Conservation (phyloP, 2,113 vertebrate genomes). For the Meleagris gallopavo region DNA sequence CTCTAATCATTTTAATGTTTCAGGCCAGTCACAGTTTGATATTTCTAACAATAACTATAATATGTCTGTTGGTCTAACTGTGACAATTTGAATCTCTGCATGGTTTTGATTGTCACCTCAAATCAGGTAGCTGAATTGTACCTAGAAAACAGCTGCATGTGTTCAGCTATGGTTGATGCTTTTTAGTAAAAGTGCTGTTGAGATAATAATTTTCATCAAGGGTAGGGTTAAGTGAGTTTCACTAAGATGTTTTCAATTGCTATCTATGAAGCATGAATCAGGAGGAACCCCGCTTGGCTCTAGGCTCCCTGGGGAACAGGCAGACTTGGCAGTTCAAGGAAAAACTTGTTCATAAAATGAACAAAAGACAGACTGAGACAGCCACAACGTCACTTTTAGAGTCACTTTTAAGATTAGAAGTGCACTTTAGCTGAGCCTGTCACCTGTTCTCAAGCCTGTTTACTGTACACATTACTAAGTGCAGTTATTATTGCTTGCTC, state of each 20-base stretch:
- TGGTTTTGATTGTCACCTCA: neutral
- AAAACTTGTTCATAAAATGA: neutral
- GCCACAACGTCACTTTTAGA: neutral
- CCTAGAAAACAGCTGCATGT: neutral
- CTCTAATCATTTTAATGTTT: neutral
- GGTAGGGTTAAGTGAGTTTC: neutral
- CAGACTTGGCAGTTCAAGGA: neutral
- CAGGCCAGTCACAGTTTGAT: neutral
- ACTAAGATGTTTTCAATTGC: neutral
- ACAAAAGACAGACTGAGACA: neutral
- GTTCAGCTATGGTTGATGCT: neutral
- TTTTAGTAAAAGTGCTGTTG: neutral
- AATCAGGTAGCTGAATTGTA: neutral
- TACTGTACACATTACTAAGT: neutral
- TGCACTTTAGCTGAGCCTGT: neutral
- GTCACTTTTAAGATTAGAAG: neutral
- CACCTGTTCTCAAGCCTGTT: neutral
- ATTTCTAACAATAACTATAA: neutral
- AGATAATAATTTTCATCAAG: accelerated
- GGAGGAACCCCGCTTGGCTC: neutral
- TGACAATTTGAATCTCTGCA: neutral
- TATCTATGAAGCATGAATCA: neutral
- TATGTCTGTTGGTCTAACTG: neutral
- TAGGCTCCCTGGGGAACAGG: neutral
- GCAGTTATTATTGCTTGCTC: neutral